Conservation (phyloP, 2,888 invertebrate genomes). For the Thereva unica region DNA sequence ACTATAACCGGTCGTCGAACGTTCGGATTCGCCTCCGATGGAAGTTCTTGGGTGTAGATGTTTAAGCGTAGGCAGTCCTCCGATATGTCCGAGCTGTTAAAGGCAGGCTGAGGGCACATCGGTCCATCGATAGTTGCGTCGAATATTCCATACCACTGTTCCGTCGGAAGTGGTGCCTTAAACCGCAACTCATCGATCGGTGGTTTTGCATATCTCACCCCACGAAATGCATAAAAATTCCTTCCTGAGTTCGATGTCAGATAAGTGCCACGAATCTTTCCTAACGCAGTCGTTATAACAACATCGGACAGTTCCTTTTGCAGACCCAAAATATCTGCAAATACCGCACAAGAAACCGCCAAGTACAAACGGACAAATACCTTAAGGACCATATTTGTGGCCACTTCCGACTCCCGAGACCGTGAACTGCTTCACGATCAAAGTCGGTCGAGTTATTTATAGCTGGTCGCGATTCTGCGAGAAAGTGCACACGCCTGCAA, state of each 20-base stretch:
- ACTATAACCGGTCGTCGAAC: conserved; percentile 65
- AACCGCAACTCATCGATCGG: conserved; percentile 53
- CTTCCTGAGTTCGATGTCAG: conserved; percentile 52
- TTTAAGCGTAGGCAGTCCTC: conserved; percentile 66
- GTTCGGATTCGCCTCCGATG: conserved; percentile 49
- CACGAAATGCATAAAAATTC: conserved; percentile 56
- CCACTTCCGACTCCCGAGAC: no score
- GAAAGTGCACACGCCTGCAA: no score
- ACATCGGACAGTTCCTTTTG: conserved; percentile 8
- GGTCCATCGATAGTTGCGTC: conserved; percentile 66
- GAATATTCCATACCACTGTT: conserved; percentile 60
- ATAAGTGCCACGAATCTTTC: conserved; percentile 55
- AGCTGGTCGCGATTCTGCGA: conserved; percentile 31
- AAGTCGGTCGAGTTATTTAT: conserved; percentile 57
- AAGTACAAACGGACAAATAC: no score
- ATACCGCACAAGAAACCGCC: neutral
- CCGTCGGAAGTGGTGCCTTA: conserved; percentile 59
- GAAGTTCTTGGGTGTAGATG: conserved; percentile 60
- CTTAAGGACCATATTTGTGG: no score
- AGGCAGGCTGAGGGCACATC: conserved; percentile 60
- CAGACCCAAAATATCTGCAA: neutral
- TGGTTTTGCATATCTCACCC: conserved; percentile 56
- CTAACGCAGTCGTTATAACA: conserved; percentile 49
- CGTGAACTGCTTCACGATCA: neutral
- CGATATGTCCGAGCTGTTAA: conserved; percentile 49